Percentiles rank a stretch among this genome's conserved stretches.
These are phyloP conservation scores for Hippocampus kuda DNA, from an alignment of 2,797 vertebrate species.

Conservation along the genomic window DNA sequence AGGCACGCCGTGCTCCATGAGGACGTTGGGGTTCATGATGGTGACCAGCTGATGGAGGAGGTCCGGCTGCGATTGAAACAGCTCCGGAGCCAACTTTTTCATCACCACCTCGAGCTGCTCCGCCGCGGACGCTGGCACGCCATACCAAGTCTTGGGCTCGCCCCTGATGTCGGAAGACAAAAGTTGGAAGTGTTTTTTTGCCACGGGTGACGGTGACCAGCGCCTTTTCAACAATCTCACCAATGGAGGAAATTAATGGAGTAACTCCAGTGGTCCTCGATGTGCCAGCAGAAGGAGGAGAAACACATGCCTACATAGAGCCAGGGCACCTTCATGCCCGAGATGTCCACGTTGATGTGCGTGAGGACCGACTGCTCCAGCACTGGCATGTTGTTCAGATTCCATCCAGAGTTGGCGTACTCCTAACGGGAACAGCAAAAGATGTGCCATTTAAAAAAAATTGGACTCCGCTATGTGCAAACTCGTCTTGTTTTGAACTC, in stretches of 20 bases:
- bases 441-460: background rate
- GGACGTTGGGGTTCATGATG: slow-evolving; percentile 97
- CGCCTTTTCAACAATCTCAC: slow-evolving; percentile 69
- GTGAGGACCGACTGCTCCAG: slow-evolving; percentile 93
- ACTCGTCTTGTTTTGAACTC: background rate
- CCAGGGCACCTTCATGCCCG: slow-evolving; percentile 99
- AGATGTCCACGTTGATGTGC: slow-evolving; percentile 96
- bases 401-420: slow-evolving; percentile 94
- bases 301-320: slow-evolving; percentile 99
- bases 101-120: slow-evolving; percentile 94
- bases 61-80: slow-evolving; percentile 95
- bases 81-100: slow-evolving; percentile 91
- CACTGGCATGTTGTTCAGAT: slow-evolving; percentile 97
- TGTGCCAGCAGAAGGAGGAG: slow-evolving; percentile 98
- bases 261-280: slow-evolving; percentile 99
- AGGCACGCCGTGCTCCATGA: slow-evolving; percentile 96
- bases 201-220: background rate
- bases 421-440: slow-evolving; percentile 63
- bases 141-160: slow-evolving; percentile 98
- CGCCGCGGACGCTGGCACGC: slow-evolving; percentile 89
- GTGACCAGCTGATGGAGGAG: slow-evolving; percentile 95
- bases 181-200: background rate
- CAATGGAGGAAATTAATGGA: slow-evolving; percentile 98
- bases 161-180: slow-evolving; percentile 69
- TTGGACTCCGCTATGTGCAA: background rate